Conservation (phyloP, 2,888 invertebrate genomes). For the Sinopyrophorus schimmeli region DNA sequence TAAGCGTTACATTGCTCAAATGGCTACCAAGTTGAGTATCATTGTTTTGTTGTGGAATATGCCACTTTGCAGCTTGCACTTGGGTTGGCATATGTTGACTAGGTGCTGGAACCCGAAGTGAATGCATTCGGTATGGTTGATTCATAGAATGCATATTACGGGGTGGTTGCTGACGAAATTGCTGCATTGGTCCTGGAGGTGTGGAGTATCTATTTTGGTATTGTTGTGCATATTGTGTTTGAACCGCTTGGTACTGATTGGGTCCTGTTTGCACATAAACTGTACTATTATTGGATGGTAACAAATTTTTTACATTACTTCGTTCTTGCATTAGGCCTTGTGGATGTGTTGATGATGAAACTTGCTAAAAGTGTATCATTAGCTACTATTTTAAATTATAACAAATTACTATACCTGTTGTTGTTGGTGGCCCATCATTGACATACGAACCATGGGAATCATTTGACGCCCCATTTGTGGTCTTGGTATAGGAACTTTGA, state of each 20-base stretch:
- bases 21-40: conserved; percentile 23
- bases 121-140: conserved; percentile 21
- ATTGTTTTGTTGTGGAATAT: conserved; percentile 67
- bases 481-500: conserved; percentile 31
- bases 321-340: conserved; percentile 56
- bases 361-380: conserved; percentile 50
- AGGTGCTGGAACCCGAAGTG: conserved; percentile 7
- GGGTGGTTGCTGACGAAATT: conserved; percentile 24
- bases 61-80: conserved; percentile 69
- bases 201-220: conserved; percentile 46
- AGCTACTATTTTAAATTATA: too few species aligned
- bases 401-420: conserved; percentile 22
- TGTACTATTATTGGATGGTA: conserved; percentile 50
- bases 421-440: conserved; percentile 32
- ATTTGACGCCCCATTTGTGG: conserved; percentile 24
- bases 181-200: conserved; percentile 31
- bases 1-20: conserved; percentile 24
- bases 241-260: conserved; percentile 53
- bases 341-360: conserved; percentile 65
- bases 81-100: conserved; percentile 27
- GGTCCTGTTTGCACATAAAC: conserved; percentile 55
- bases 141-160: conserved; percentile 27
- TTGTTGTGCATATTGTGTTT: conserved; percentile 53
- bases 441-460: conserved; percentile 26
- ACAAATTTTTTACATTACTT: conserved; percentile 52